Evolutionary conservation across 2,113 vertebrate species (phyloP), one percentile per base, ranked within the genome.

Genomic region (Motacilla alba): DNA sequence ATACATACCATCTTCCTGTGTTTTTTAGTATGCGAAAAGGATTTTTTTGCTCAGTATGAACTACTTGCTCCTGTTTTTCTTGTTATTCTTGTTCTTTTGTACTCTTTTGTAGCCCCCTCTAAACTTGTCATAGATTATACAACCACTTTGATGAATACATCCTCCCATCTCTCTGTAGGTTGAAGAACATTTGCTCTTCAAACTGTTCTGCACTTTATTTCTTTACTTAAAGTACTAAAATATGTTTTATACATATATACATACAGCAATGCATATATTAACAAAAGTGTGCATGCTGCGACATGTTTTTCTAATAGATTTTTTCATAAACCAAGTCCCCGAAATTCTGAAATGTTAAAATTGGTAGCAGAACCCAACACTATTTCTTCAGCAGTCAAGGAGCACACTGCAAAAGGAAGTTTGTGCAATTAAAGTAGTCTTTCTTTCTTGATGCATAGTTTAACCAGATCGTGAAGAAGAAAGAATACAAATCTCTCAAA

Each of bases 141-240:
- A 82, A 19, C 7, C 22, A 7, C 10, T 76, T 84, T 97, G 88
- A 96, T 68, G 39, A 79, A 73, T 79, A 55, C 11, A 31, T 14
- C 31, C 43, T 92, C 33, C 35, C 21, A 55, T 68, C 52, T 80
- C 50, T 87, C 49, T 85, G 62, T 88, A 83, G 73, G 78, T 67
- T 92, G 92, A 89, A 83, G 73, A 95, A 59, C 41, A 73, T 85
- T 93, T 95, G 74, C 58, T 81, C 41, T 72, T 90, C 87, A 85
- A 85, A 75, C 33, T 91, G 55, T 92, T 76, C 33, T 67, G 39
- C 19, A 33, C 15, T 91, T 79, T 62, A 49, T 64, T 83, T 92
- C 39, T 18, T 89, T 82, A 47, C 23, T 56, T 85, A 26, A 85
- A 86, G 27, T 14, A 80, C n/a, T 52, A 73, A 87, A 87, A 73